Conservation (phyloP, 2,797 vertebrate species). For the Pampus argenteus region DNA sequence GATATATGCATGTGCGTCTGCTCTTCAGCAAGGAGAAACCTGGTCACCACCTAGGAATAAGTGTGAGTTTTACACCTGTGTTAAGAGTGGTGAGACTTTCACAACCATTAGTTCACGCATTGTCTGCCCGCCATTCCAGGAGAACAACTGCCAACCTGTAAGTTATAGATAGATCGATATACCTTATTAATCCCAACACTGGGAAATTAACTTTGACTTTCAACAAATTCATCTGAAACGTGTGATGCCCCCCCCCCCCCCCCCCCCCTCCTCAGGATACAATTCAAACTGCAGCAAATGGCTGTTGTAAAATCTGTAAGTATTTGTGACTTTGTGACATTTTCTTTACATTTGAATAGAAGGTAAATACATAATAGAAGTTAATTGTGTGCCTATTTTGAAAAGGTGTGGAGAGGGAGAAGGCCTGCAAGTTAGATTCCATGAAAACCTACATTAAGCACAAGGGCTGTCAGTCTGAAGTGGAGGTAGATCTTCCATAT, state of each 20-base stretch:
- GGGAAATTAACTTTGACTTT: no score
- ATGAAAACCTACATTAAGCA: slow-evolving; percentile 62
- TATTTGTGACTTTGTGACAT: slow-evolving; percentile 54
- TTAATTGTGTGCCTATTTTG: slow-evolving; percentile 18
- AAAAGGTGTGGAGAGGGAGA: slow-evolving; percentile 81
- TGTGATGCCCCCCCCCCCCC: no score
- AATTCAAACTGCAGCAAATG: slow-evolving; percentile 84
- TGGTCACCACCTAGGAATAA: slow-evolving; percentile 75
- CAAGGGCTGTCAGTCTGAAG: slow-evolving; percentile 78
- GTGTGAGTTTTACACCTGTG: slow-evolving; percentile 88
- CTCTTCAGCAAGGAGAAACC: slow-evolving; percentile 81
- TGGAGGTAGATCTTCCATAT: slow-evolving; percentile 81
- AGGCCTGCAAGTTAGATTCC: slow-evolving; percentile 78
- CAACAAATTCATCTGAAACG: not conserved
- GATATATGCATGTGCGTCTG: not conserved
- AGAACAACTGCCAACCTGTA: slow-evolving; percentile 87
- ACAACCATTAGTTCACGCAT: slow-evolving; percentile 80
- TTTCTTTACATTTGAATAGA: not conserved
- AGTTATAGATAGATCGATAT: no score
- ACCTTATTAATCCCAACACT: no score
- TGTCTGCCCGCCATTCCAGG: slow-evolving; percentile 87
- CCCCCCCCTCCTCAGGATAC: slow-evolving; percentile 88
- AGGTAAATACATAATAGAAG: not conserved
- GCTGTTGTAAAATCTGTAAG: slow-evolving; percentile 94
- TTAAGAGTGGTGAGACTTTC: slow-evolving; percentile 71